A percentile compares a stretch with the other conserved stretches of the same genome.
These are phyloP conservation scores for Coturnix japonica DNA, from an alignment of 2,113 vertebrate genomes.

Conservation along the genomic window DNA sequence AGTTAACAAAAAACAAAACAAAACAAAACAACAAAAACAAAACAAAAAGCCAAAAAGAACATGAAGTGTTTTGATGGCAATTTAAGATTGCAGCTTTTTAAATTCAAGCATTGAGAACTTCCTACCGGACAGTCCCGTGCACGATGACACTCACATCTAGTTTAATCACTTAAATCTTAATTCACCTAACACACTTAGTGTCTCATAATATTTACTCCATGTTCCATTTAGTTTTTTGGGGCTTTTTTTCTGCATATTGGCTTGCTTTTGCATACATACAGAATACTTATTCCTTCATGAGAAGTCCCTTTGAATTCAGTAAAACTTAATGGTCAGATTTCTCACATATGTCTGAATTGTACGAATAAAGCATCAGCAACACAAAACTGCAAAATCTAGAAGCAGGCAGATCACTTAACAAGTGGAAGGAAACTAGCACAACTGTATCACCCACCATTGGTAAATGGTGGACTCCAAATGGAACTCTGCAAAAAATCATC, in stretches of 20 bases:
- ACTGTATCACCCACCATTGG: constrained; percentile 28
- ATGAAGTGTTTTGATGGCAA: not conserved
- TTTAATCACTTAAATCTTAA: not conserved
- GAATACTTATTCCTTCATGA: not conserved
- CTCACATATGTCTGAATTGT: constrained; percentile 37
- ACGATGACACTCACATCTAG: not conserved
- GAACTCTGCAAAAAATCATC: constrained; percentile 54
- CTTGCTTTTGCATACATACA: not conserved
- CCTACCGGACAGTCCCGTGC: too few relatives aligned
- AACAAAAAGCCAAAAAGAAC: not conserved
- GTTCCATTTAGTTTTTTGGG: not conserved
- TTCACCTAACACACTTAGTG: not conserved
- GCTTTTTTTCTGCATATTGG: not conserved
- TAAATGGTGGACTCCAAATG: constrained; percentile 57
- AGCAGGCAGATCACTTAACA: constrained; percentile 19
- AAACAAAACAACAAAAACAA: too few relatives aligned
- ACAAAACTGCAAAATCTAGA: constrained; percentile 1
- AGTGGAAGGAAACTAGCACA: constrained; percentile 7
- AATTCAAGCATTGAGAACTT: not conserved
- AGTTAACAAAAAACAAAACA: not conserved
- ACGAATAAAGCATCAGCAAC: constrained; percentile 49
- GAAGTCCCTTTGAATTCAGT: not conserved
- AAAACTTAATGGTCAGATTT: constrained; percentile 5
- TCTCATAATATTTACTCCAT: not conserved
- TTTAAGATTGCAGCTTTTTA: not conserved